Evolutionary conservation across 64 coral and sea anemone species (phyloP), one percentile per base, ranked within the genome.

Genomic region (Catalaphyllia jardinei): DNA sequence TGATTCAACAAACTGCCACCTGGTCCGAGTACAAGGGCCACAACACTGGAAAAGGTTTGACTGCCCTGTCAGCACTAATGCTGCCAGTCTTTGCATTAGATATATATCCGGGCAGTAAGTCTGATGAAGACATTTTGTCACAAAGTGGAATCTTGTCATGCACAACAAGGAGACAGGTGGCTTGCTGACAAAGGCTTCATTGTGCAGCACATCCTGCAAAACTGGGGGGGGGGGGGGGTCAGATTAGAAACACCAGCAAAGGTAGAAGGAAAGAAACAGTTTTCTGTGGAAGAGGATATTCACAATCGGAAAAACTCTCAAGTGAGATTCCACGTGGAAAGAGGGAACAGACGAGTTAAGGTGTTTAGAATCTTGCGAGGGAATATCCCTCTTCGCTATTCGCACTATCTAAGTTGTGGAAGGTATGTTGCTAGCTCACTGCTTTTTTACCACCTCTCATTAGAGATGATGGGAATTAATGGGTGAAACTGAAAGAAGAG

Each of bases 161-260:
- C 79, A 8, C 87, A 90, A n/a, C 16, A 10, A 52, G 92, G 87
- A 46, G 92, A 94, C 57, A 86, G 78, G 46, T 86, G 88, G 80
- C 61, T 94, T 27, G 87, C 92, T 69, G 92, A 94, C 76, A 94
- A 94, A 64, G 93, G 88, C 16, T 87, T 94, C 60, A 51, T 94
- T 25, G 82, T 94, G 25, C 88, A 94, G 28, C 93, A 94, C 17
- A 86, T 94, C 60, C 88, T 94, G 19, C 81, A 94, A 61, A 52
- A 86, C 13, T 90, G 87, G 79, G 88, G 71, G 65, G 85, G n/a
- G n/a, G n/a, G n/a, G n/a, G n/a, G n/a, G n/a, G n/a, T 94, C 22
- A 89, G 25, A 38, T 72, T 89, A n/a, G 92, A 94, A 16, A 94
- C 92, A 63, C 87, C 92, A 83, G 87, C 64, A 49, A 86, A 94